phyloP scores from a whole-genome alignment of 2,888 invertebrate genomes.

The Cynaeus angustus region DNA sequence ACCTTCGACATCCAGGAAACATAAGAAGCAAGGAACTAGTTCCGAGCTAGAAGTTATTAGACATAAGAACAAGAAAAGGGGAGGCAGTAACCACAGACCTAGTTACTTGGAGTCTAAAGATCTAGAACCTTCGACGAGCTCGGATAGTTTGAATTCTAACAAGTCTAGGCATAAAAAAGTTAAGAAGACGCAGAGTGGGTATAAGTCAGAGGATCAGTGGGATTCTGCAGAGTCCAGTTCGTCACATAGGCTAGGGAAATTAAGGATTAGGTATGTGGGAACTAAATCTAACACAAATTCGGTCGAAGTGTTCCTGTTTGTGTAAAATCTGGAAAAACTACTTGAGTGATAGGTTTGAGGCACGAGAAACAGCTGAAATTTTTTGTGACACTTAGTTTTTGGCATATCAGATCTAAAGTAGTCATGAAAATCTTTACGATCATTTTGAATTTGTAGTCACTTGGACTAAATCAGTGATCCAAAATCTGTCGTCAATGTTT shows the following conservation, averaged over 20 bases:
- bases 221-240: conserved; percentile 12
- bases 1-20: conserved; percentile 25
- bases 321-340: no score
- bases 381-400: no score
- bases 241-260: conserved; percentile 36
- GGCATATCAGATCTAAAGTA: no score
- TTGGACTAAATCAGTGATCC: no score
- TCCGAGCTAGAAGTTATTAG: neutral
- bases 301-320: no score
- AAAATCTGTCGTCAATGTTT: no score
- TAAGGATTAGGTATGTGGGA: conserved; percentile 31
- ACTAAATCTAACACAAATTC: no score
- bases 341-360: no score
- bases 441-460: no score
- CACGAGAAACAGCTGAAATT: no score
- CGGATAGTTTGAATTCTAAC: conserved; percentile 31
- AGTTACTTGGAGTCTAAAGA: conserved; percentile 24
- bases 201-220: conserved; percentile 44
- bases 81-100: conserved; percentile 51
- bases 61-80: conserved; percentile 45
- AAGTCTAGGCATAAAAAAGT: conserved; percentile 53
- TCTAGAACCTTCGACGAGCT: conserved; percentile 44
- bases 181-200: conserved; percentile 49
- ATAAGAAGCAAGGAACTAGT: conserved; percentile 11
- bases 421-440: no score